Evolutionary conservation across 2,888 invertebrate species (phyloP), one percentile per base, ranked within the genome.

Genomic region (Polydrusus pterygomalis): DNA sequence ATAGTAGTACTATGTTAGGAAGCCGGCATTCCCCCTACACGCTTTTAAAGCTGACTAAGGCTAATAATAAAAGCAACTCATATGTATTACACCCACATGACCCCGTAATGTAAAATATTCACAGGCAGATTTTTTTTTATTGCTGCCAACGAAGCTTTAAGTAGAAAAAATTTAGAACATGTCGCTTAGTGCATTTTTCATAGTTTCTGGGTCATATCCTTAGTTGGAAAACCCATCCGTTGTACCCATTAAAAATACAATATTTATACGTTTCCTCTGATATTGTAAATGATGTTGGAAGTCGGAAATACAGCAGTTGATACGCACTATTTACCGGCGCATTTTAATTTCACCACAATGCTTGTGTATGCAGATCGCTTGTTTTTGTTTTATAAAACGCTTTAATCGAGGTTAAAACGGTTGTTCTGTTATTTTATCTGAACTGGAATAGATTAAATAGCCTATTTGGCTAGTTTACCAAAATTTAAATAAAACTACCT

Each of bases 261-360:
- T 34, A 49, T 65, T 34, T 47, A 18, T 34, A 17, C 34, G 10
- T 65, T 65, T 65, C 49, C 45, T 47, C 47, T 17, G 10, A 9
- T 30, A 65, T 49, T 65, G 34, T 49, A 15, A 64, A 47, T 47
- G 25, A 34, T 49, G 65, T 49, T 38, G 49, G 47, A 65, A 65
- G 49, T 64, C 18, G 58, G 65, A 65, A 65, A 49, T 38, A 65
- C 49, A 49, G 38, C 65, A 47, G 15, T 51, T 30, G 65, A 65
- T 65, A 65, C 51, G 65, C 65, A 49, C 65, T 45, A 65, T 65
- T 65, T 65, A 65, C 65, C 34, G 38, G 34, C 34, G 38, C 34
- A 49, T 65, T 65, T 65, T 49, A 65, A 65, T 65, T 49, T 65
- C 13, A 49, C 25, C 65, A 49, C 65, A 65, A 17, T 65, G 49